These are phyloP conservation scores for Hypsopygia costalis DNA, from an alignment of 2,888 invertebrate genomes.

Conservation along the genomic window DNA sequence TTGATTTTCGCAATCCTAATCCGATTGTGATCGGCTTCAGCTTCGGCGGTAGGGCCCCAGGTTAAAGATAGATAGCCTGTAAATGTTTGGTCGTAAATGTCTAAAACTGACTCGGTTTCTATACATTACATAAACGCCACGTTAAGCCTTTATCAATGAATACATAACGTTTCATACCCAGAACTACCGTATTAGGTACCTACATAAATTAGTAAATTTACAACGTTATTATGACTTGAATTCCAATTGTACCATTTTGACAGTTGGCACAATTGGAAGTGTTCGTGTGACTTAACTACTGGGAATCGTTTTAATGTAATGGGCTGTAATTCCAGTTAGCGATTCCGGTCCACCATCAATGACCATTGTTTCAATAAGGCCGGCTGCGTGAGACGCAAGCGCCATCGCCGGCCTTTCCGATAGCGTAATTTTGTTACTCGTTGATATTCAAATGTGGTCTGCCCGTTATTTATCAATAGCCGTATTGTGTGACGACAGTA, in stretches of 20 bases:
- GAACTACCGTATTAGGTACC: too few relatives aligned
- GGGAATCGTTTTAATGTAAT: conserved; percentile 66
- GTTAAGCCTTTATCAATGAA: too few relatives aligned
- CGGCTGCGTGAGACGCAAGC: conserved; percentile 59
- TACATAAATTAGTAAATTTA: not conserved
- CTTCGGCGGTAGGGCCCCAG: too few relatives aligned
- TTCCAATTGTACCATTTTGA: conserved; percentile 5
- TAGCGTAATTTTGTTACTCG: conserved; percentile 57
- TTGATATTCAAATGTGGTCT: conserved; percentile 67
- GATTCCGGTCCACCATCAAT: conserved; percentile 52
- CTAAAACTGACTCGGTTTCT: too few relatives aligned
- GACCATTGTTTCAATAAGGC: conserved; percentile 55
- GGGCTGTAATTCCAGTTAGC: conserved; percentile 57
- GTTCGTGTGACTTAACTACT: conserved; percentile 39
- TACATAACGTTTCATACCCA: too few relatives aligned
- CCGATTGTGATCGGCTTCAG: too few relatives aligned
- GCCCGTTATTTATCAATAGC: conserved; percentile 65
- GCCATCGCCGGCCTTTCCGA: conserved; percentile 51
- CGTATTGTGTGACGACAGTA: conserved; percentile 56
- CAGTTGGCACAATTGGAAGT: conserved; percentile 2
- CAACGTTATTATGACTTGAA: not conserved
- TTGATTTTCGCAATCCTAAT: too few relatives aligned
- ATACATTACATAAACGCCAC: too few relatives aligned
- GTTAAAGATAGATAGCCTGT: too few relatives aligned
- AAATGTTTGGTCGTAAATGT: too few relatives aligned